Evolutionary conservation across 30 jellyfish, hydroid and myxozoan genomes (phyloP).

Genomic region (Euphysa ruthae): DNA sequence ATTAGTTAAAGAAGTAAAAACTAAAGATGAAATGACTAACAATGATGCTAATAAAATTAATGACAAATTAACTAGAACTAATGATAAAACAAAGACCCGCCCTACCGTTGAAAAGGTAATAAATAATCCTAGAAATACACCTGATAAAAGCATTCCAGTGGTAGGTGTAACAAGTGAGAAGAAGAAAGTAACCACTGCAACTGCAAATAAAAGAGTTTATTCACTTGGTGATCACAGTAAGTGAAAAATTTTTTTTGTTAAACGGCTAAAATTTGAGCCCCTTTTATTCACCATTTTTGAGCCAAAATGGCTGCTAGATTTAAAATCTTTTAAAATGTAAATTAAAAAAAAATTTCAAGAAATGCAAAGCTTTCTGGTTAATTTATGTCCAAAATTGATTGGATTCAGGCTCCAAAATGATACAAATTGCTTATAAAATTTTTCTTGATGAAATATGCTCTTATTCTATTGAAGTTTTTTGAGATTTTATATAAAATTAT

Average conservation of each 20-base stretch:
- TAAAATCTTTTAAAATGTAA: no score
- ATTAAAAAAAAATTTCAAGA: no score
- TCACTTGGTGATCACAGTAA: constrained; percentile 94
- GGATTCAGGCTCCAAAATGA: no score
- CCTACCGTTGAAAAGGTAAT: constrained; percentile 25
- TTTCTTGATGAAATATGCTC: no score
- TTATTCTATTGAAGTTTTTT: no score
- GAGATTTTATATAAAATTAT: no score
- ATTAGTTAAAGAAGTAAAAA: not conserved
- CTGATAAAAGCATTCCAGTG: constrained; percentile 19
- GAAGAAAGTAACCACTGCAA: constrained; percentile 23
- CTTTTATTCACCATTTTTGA: no score
- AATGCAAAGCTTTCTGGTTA: no score
- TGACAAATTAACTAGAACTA: not conserved
- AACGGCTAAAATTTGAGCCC: not conserved
- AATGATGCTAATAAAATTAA: not conserved
- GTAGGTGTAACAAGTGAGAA: not conserved
- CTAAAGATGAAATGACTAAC: not conserved
- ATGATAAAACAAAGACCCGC: not conserved
- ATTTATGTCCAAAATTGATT: no score
- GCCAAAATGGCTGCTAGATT: no score
- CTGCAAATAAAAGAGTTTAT: constrained; percentile 82
- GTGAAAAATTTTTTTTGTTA: constrained; percentile 4
- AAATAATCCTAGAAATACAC: constrained; percentile 29
- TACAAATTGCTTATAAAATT: no score